Evolutionary conservation across 1,140 invertebrate genomes (phyloP).

Genomic region (Gerris buenoi): DNA sequence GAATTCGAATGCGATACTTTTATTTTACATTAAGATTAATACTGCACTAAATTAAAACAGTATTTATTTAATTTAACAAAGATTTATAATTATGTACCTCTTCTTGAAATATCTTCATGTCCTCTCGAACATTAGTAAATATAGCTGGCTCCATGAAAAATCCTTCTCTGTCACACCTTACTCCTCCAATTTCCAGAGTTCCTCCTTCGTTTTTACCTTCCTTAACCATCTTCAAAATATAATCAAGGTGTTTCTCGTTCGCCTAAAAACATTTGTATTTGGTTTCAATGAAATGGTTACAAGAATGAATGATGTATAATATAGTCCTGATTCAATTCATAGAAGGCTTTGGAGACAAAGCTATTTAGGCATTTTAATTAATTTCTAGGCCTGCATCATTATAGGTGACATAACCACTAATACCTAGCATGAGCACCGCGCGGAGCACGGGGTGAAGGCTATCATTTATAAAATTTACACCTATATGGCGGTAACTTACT

Average conservation of each 20-base stretch:
- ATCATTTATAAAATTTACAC: no score
- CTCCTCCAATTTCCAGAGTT: constrained; percentile 55
- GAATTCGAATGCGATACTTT: no score
- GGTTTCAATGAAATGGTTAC: background rate
- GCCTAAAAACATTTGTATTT: background rate
- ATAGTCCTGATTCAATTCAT: background rate
- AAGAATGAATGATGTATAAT: background rate
- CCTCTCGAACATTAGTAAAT: constrained; percentile 66
- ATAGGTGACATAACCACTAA: no score
- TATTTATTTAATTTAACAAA: no score
- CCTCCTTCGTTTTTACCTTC: constrained; percentile 69
- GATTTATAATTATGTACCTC: constrained; percentile 43
- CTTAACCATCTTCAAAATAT: constrained; percentile 42
- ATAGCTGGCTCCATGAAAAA: constrained; percentile 82
- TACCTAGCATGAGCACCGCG: no score
- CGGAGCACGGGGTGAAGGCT: no score
- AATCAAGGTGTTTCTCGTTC: constrained; percentile 6
- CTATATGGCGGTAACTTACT: no score
- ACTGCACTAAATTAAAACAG: no score
- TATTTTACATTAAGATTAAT: no score
- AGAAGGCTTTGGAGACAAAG: no score
- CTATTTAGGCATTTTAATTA: no score
- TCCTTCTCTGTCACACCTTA: constrained; percentile 48
- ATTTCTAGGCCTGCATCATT: no score
- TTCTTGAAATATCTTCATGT: constrained; percentile 75